These are phyloP conservation scores for Lanius collurio DNA, from an alignment of 2,113 vertebrate species.

Conservation along the genomic window DNA sequence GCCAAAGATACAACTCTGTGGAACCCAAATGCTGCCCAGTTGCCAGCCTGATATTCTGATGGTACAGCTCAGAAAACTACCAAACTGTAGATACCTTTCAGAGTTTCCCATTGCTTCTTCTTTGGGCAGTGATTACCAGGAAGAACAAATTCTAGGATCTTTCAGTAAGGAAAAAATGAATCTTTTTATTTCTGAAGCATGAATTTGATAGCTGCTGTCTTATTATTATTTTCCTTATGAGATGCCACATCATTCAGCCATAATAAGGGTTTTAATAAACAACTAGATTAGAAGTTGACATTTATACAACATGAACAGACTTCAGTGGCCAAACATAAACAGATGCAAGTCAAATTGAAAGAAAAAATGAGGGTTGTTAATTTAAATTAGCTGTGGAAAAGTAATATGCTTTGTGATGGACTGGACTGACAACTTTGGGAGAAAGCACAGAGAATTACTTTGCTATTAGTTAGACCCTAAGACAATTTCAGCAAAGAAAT, in stretches of 20 bases:
- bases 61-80: background rate
- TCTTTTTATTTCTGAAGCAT: background rate
- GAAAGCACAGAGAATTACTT: background rate
- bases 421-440: background rate
- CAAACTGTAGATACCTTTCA: background rate
- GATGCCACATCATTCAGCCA: background rate
- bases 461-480: background rate
- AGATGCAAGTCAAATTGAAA: background rate
- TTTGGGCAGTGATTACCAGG: background rate
- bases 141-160: background rate
- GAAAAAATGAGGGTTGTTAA: background rate
- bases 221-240: background rate
- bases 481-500: background rate
- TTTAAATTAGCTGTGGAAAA: background rate
- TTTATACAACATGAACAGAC: background rate
- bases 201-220: background rate
- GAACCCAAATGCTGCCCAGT: background rate
- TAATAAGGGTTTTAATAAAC: background rate
- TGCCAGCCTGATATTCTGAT: background rate
- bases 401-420: background rate
- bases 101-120: background rate
- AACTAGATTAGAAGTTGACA: background rate
- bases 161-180: background rate
- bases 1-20: background rate
- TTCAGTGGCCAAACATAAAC: background rate